Conservation (phyloP, 2,113 vertebrate genomes). For the Illadopsis cleaveri region DNA sequence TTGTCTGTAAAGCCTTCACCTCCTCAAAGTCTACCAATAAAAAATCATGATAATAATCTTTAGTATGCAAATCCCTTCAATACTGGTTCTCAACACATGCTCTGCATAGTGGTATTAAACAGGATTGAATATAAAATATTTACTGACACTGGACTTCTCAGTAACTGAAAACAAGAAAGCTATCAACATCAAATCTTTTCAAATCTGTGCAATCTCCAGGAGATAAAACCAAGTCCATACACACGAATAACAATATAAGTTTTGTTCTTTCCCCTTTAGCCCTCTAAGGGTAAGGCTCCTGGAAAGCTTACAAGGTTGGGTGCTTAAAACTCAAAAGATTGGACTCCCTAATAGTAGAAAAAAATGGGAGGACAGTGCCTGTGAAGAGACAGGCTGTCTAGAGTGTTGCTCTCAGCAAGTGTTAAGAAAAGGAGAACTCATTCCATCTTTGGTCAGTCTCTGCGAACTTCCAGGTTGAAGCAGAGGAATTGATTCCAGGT, state of each 20-base stretch:
- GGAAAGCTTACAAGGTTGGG: not conserved
- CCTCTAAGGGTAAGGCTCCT: not conserved
- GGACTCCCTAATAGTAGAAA: not conserved
- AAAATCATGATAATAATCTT: not conserved
- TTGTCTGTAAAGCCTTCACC: not conserved
- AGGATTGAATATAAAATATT: not conserved
- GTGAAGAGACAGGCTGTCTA: not conserved
- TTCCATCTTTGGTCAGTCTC: not conserved
- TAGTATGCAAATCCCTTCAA: not conserved
- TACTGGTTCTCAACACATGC: not conserved
- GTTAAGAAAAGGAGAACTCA: not conserved
- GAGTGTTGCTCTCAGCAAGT: not conserved
- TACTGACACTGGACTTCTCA: not conserved
- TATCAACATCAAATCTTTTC: not conserved
- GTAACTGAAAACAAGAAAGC: not conserved
- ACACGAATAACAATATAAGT: not conserved
- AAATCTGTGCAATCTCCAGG: not conserved
- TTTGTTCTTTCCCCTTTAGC: not conserved
- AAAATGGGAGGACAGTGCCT: not conserved
- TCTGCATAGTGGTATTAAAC: not conserved
- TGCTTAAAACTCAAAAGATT: not conserved
- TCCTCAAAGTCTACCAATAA: not conserved
- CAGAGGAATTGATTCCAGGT: not conserved
- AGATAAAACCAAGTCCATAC: not conserved
- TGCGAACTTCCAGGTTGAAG: not conserved